Evolutionary conservation across 2,888 invertebrate species (phyloP), one percentile per base, ranked within the genome.

Genomic region (Priocnemis perturbator): DNA sequence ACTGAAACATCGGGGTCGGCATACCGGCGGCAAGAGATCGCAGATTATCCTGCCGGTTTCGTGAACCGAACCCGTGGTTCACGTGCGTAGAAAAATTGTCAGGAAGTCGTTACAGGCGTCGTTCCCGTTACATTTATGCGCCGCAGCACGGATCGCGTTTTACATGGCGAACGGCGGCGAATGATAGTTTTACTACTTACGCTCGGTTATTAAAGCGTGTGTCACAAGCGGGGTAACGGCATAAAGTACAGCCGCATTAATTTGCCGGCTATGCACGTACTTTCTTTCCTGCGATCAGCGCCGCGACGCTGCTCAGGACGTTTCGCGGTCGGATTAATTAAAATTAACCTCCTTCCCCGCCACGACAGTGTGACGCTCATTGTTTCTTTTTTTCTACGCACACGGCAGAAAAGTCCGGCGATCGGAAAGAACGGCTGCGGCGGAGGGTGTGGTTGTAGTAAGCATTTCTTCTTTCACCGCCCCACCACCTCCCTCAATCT

Each of bases 61-160:
- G 26, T 62, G 21, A 21, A 57, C 50, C 30, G 53, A 20, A 53
- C 23, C 14, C 37, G 30, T 15, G 14, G 47, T 58, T 60, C 30
- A 66, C 58, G 37, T 30, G 58, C 53, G 52, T 62, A 66, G 44
- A 50, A 21, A 53, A 69, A 59, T 19, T 47, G 61, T 69, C 53
- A 58, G n/a, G 60, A 56, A 19, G 15, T 60, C 21, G 60, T 50
- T 50, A 23, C 26, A 44, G 47, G 3, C 50, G n/a, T 44, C 58
- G 59, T 45, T 66, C 66, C 26, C 65, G 20, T 66, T 70, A 60
- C 21, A 55, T 67, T 70, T 66, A 55, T 67, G 55, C 69, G 47
- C 19, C 66, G 26, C 58, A 58, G 11, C 56, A 57, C 23, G 63
- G 26, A 14, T 45, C 45, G 30, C 19, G 56, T 48, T 56, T 56